Evolutionary conservation across 2,888 invertebrate species (phyloP).

Genomic region (Xanthia icteritia): DNA sequence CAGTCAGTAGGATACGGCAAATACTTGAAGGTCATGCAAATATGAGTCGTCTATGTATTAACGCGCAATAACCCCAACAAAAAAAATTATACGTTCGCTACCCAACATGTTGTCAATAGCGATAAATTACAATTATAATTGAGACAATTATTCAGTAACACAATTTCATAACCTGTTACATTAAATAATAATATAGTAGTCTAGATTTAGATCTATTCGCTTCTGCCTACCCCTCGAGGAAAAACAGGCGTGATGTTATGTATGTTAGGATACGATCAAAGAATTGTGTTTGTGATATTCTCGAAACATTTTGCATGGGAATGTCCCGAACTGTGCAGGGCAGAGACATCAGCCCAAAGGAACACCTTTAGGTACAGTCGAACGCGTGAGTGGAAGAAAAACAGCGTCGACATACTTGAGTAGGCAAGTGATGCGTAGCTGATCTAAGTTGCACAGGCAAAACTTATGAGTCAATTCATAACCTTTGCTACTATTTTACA

Average conservation of each 20-base stretch:
- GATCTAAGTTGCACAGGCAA: not conserved
- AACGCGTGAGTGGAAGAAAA: not conserved
- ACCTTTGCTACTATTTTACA: no score
- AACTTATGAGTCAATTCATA: not conserved
- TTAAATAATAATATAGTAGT: not conserved
- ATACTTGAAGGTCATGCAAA: not conserved
- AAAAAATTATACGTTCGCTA: not conserved
- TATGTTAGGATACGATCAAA: slow-evolving; percentile 10
- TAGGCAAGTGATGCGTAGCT: no score
- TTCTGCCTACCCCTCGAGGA: no score
- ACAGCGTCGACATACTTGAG: not conserved
- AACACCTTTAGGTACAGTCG: slow-evolving; percentile 26
- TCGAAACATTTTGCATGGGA: slow-evolving; percentile 22
- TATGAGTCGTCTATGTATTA: no score
- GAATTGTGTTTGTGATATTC: not conserved
- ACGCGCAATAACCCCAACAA: not conserved
- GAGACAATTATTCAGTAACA: slow-evolving; percentile 9
- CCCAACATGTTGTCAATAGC: not conserved
- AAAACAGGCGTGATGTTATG: no score
- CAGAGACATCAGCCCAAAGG: slow-evolving; percentile 7
- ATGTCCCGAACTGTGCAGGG: slow-evolving; percentile 9
- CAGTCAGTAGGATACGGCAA: not conserved
- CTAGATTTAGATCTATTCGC: no score
- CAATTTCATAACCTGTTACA: not conserved
- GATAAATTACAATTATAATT: slow-evolving; percentile 2